Evolutionary conservation across 2,888 invertebrate genomes (phyloP).

Genomic region (Epirrhoe tristata): DNA sequence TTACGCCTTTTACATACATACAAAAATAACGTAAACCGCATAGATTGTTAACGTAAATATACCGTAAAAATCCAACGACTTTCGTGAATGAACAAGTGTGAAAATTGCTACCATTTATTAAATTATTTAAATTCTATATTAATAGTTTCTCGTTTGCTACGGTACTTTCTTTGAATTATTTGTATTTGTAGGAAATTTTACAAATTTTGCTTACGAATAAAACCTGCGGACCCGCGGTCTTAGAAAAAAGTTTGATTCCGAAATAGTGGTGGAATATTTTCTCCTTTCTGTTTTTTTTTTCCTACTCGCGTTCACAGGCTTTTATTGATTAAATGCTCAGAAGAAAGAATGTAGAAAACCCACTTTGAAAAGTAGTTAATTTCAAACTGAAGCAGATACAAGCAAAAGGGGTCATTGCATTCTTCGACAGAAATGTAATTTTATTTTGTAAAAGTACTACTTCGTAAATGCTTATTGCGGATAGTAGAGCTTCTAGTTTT

Average conservation of each 20-base stretch:
- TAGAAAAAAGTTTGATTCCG: background rate
- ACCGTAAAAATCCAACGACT: background rate
- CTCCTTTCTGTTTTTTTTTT: no score
- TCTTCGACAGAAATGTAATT: background rate
- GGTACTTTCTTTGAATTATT: background rate
- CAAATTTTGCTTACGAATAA: background rate
- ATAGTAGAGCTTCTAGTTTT: background rate
- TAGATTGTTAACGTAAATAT: no score
- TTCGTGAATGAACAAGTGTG: background rate
- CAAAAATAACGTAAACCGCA: no score
- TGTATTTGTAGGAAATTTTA: background rate
- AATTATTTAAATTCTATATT: background rate
- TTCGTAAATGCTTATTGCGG: background rate
- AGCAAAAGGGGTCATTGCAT: no score
- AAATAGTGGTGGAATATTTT: no score
- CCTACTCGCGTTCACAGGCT: no score
- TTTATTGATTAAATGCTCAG: no score
- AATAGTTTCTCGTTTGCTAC: background rate
- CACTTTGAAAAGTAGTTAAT: no score
- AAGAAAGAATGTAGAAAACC: no score
- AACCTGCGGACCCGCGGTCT: background rate
- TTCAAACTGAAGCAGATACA: no score
- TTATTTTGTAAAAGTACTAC: background rate
- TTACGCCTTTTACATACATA: background rate
- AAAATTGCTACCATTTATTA: slow-evolving; percentile 1